phyloP scores from a whole-genome alignment of 2,113 vertebrate genomes.

The Prunella fulvescens region DNA sequence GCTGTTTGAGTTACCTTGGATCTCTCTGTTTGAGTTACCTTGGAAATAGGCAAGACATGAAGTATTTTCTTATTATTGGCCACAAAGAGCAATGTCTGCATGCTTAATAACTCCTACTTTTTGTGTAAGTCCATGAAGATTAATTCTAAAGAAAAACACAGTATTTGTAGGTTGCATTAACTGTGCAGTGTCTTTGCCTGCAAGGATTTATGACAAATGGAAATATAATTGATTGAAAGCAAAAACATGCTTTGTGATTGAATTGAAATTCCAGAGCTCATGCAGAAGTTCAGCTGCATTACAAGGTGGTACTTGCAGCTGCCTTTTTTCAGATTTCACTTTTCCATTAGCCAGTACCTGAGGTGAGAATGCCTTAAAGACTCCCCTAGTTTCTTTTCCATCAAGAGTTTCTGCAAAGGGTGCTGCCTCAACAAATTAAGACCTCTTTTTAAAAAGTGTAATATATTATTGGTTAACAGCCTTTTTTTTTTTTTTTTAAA shows the following conservation, averaged over 20 bases:
- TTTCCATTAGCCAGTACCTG: neutral
- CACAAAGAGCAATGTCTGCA: neutral
- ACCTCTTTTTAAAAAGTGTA: neutral
- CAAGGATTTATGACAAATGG: neutral
- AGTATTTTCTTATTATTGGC: neutral
- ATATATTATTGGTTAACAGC: neutral
- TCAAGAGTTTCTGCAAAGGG: neutral
- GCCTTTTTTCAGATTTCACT: neutral
- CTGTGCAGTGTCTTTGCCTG: neutral
- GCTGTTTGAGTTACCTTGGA: neutral
- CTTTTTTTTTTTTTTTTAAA: neutral
- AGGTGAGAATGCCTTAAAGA: neutral
- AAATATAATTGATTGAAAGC: neutral
- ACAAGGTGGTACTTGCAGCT: neutral
- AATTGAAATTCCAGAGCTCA: neutral
- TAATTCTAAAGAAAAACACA: neutral
- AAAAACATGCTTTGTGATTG: neutral
- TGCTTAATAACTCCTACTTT: neutral
- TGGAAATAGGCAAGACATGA: neutral
- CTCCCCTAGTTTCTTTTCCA: neutral
- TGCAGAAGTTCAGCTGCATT: neutral
- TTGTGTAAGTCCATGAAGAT: neutral
- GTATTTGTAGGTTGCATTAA: neutral
- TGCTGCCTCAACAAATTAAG: neutral
- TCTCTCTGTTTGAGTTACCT: neutral